phyloP scores from a whole-genome alignment of 2,113 vertebrate genomes.

The Smithornis capensis region DNA sequence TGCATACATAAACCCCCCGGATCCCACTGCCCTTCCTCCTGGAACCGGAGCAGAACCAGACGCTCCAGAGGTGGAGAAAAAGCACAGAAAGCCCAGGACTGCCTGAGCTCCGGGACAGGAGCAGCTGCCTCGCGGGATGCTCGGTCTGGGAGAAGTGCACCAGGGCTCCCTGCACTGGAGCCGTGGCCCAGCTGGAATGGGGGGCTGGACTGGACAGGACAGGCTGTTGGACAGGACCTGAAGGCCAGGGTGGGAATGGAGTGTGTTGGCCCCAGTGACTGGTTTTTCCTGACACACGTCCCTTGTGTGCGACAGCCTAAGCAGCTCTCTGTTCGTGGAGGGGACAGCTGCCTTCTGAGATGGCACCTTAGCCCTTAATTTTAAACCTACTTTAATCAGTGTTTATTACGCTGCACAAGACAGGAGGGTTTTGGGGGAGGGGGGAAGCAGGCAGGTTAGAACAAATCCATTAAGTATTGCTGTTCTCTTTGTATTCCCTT shows the following conservation, averaged over 20 bases:
- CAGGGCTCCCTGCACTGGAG: neutral
- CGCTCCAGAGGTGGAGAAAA: conserved; percentile 46
- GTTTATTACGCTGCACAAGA: conserved; percentile 21
- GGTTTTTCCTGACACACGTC: neutral
- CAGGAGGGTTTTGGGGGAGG: neutral
- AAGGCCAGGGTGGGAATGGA: neutral
- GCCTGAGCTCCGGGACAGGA: neutral
- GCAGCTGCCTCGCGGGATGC: neutral
- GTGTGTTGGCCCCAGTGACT: neutral
- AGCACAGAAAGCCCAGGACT: conserved; percentile 68
- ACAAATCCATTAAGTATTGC: neutral
- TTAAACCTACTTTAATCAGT: neutral
- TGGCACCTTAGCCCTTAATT: conserved; percentile 37
- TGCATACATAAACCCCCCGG: neutral
- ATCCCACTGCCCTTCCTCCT: conserved; percentile 39
- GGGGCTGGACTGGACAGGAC: neutral
- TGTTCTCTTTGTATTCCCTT: neutral
- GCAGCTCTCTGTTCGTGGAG: conserved; percentile 13
- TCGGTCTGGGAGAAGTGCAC: neutral
- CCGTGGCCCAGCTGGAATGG: neutral
- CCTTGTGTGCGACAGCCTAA: neutral
- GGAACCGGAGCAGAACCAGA: conserved; percentile 31
- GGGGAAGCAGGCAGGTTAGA: neutral
- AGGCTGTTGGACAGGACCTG: neutral
- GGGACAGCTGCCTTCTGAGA: conserved; percentile 29